phyloP scores from a whole-genome alignment of 2,113 vertebrate genomes.

The Raja brachyura region DNA sequence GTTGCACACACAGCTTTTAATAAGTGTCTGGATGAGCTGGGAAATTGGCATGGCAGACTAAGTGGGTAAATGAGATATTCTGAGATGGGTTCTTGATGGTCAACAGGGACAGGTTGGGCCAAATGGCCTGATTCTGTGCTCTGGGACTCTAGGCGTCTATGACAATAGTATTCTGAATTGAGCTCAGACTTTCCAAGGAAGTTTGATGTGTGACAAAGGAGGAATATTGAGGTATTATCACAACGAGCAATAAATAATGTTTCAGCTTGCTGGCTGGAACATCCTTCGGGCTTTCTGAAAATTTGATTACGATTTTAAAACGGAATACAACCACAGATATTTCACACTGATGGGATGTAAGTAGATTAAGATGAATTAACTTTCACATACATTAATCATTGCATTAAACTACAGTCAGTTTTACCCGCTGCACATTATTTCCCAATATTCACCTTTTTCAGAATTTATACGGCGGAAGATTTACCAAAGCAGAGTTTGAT shows the following conservation, averaged over 20 bases:
- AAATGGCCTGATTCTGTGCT: too few relatives aligned
- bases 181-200: background rate
- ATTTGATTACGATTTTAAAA: background rate
- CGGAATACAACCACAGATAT: background rate
- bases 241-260: background rate
- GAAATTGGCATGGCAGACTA: too few relatives aligned
- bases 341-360: background rate
- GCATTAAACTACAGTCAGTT: background rate
- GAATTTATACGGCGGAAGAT: slow-evolving; percentile 56
- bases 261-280: background rate
- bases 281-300: background rate
- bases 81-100: too few relatives aligned
- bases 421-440: background rate
- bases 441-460: slow-evolving; percentile 40
- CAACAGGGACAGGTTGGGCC: too few relatives aligned
- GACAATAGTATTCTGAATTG: too few relatives aligned
- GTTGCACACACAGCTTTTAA: too few relatives aligned
- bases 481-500: slow-evolving; percentile 58
- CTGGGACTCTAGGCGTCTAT: too few relatives aligned
- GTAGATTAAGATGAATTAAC: background rate
- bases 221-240: background rate
- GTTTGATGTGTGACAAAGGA: background rate
- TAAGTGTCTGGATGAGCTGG: too few relatives aligned
- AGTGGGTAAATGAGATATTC: too few relatives aligned
- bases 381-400: background rate